Conservation (phyloP, 2,113 vertebrate species). For the Cariama cristata region DNA sequence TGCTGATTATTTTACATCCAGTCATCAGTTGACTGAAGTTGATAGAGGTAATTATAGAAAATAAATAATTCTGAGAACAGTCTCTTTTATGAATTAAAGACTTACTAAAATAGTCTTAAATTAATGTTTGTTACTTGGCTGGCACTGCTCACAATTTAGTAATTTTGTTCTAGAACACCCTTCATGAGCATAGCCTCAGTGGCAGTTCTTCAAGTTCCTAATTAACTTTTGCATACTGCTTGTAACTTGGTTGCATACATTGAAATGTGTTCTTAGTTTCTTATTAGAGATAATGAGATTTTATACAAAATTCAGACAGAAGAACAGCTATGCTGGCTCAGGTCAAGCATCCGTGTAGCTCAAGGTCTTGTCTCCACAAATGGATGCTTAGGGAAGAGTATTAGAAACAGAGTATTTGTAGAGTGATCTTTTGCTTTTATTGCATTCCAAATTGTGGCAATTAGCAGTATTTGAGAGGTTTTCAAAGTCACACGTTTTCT, state of each 20-base stretch:
- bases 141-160: background rate
- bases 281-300: background rate
- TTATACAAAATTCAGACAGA: background rate
- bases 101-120: background rate
- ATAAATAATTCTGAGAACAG: background rate
- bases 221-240: background rate
- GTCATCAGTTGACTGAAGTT: constrained; percentile 80
- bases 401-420: background rate
- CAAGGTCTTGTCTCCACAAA: background rate
- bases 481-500: background rate
- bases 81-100: background rate
- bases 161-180: background rate
- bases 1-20: constrained; percentile 69
- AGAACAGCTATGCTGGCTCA: background rate
- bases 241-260: background rate
- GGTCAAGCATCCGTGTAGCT: background rate
- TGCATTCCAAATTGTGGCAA: background rate
- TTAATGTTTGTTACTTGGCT: background rate
- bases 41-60: constrained; percentile 86
- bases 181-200: background rate
- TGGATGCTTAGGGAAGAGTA: background rate
- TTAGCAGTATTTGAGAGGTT: background rate
- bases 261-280: background rate
- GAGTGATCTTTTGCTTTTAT: background rate
- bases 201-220: background rate